Conservation (phyloP, 1,140 invertebrate species). For the Agrypnia vestita region DNA sequence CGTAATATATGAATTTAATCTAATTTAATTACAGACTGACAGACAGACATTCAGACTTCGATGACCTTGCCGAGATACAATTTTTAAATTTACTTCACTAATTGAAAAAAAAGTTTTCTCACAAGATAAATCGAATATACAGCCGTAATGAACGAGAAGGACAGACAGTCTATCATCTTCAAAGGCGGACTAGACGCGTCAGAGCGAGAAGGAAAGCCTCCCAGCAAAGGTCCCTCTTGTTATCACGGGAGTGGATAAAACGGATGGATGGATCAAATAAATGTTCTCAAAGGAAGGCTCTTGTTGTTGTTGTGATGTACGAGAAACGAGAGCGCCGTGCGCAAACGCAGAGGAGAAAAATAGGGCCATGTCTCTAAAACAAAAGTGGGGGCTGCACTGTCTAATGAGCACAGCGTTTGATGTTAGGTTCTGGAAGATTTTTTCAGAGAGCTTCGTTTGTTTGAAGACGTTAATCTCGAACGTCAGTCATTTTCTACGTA, state of each 20-base stretch:
- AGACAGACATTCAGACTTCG: no score
- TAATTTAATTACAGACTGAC: no score
- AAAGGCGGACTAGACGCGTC: conserved; percentile 8
- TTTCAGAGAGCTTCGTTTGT: conserved; percentile 4
- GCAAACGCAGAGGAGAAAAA: conserved; percentile 33
- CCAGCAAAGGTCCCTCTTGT: conserved; percentile 55
- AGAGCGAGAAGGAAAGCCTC: conserved; percentile 6
- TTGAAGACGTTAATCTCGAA: conserved; percentile 10
- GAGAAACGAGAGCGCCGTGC: conserved; percentile 18
- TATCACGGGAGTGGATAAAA: conserved; percentile 59
- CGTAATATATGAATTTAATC: no score
- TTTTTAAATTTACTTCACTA: not conserved
- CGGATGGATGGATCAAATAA: conserved; percentile 61
- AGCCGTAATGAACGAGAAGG: conserved; percentile 39
- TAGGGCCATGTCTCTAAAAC: conserved; percentile 9
- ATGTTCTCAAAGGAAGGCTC: conserved; percentile 59
- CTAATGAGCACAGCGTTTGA: conserved; percentile 57
- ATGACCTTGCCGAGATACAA: not conserved
- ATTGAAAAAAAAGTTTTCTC: conserved; percentile 38
- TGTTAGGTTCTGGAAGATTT: conserved; percentile 9
- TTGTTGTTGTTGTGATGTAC: conserved; percentile 58
- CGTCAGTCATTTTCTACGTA: not conserved
- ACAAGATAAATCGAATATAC: conserved; percentile 54
- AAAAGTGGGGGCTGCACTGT: conserved; percentile 13
- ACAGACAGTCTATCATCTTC: not conserved